Base-by-base conservation (phyloP, 2,113 vertebrate species). In the Ictidomys tridecemlineatus region DNA sequence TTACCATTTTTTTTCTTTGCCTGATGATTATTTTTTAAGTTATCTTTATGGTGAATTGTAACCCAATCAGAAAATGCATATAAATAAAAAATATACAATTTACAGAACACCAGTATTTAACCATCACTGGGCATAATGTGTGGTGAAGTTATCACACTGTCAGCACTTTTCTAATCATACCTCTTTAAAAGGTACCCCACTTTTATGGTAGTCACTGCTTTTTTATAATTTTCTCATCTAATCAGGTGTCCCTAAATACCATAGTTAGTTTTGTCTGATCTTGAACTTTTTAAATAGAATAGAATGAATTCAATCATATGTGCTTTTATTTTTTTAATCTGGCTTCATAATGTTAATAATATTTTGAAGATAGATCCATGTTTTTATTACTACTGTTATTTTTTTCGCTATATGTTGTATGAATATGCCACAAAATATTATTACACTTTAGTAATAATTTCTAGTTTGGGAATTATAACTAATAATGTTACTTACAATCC, bases 271-370 rank as follows among this genome's bases (percentile, higher is more conserved):
- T 94, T 77, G 28, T 76, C n/a, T 86, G 8, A 72, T 73, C 63
- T 84, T 89, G 70, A 94, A 78, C 74, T 72, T 79, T n/a, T n/a
- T n/a, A n/a, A 56, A 65, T 85, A 14, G 39, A 94, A 82, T 91
- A 45, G 42, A 45, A 45, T 45, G 6, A 45, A 45, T 45, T 45
- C 39, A 6, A 5, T 77, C 12, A n/a, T 79, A 63, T 85, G 2
- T 89, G 7, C 84, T 45, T 45, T 45, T 45, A 45, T 84, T 34
- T 87, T 45, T 91, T 86, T 70, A 56, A 39, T 76, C 24, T 92
- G 51, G 13, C 24, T 91, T 80, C 73, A 42, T 83, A 83, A 34
- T 88, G 77, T n/a, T 48, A 88, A 12, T 1, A 20, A 9, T 61
- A 24, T 61, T 61, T 24, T 61, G 58, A 61, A 61, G 58, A 61